Conservation (phyloP, 2,113 vertebrate genomes). For the Nansenia antarctica region DNA sequence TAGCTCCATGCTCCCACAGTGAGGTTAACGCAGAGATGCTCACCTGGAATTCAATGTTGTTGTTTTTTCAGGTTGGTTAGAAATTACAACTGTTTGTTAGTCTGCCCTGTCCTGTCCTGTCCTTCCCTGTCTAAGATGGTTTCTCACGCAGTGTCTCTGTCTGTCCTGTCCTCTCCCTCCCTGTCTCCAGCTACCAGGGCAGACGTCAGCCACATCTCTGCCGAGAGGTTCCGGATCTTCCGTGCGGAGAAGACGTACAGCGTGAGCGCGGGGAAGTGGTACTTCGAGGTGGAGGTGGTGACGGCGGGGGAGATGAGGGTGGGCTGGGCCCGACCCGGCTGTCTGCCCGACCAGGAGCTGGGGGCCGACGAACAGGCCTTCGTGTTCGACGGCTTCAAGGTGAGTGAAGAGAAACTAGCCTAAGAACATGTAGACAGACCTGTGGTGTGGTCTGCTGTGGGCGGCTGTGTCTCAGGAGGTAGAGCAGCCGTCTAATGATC, state of each 20-base stretch:
- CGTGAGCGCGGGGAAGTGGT: conserved; percentile 90
- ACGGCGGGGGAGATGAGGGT: conserved; percentile 93
- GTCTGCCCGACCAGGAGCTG: conserved; percentile 89
- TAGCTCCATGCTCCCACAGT: too few relatives aligned
- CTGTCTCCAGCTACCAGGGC: conserved; percentile 72
- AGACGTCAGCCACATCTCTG: conserved; percentile 74
- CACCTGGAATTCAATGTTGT: too few relatives aligned
- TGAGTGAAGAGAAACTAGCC: conserved; percentile 42
- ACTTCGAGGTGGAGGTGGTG: conserved; percentile 92
- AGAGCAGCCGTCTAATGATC: too few relatives aligned
- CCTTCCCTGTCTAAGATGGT: too few relatives aligned
- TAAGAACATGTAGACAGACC: not conserved
- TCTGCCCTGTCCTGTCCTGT: too few relatives aligned
- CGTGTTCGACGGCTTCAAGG: conserved; percentile 96
- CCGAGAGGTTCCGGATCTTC: conserved; percentile 92
- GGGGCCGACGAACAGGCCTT: conserved; percentile 93
- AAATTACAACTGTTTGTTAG: too few relatives aligned
- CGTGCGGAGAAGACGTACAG: conserved; percentile 92
- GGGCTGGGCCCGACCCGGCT: conserved; percentile 90
- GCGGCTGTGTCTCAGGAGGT: too few relatives aligned
- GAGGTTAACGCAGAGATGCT: too few relatives aligned
- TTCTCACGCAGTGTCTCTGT: not conserved
- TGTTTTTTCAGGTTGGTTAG: too few relatives aligned
- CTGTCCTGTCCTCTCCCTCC: rapidly evolving
- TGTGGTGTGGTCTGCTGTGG: too few relatives aligned